Percentiles rank a stretch among this genome's conserved stretches.
Conservation (phyloP, 2,113 vertebrate species). For the Pelusios castaneus region DNA sequence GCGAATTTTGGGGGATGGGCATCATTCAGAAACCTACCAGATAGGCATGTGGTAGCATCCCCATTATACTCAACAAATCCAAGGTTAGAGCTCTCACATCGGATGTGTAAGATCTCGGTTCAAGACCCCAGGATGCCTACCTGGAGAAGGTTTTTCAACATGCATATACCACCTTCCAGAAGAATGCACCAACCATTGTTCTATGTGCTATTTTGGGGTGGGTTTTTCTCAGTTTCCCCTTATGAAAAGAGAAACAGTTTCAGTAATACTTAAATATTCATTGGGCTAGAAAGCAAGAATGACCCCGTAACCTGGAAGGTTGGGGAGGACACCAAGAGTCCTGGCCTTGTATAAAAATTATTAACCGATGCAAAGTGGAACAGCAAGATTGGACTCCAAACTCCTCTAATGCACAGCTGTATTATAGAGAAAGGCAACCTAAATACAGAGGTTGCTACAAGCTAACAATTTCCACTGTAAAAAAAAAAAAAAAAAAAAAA, state of each 20-base stretch:
- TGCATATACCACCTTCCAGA: not conserved
- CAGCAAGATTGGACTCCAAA: not conserved
- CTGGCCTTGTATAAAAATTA: not conserved
- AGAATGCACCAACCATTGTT: not conserved
- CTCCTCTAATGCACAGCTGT: not conserved
- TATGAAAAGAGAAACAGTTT: not conserved
- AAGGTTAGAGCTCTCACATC: not conserved
- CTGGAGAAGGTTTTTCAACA: not conserved
- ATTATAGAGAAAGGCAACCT: not conserved
- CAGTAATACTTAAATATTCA: not conserved
- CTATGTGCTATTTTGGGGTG: not conserved
- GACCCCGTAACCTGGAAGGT: not conserved
- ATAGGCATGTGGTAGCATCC: not conserved
- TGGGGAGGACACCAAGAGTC: not conserved
- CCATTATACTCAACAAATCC: not conserved
- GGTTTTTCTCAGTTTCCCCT: not conserved
- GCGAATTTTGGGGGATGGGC: not conserved
- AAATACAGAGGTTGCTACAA: no score
- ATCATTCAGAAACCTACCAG: not conserved
- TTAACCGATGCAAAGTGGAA: not conserved
- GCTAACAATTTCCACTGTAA: not conserved
- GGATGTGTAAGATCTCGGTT: not conserved
- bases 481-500: no score
- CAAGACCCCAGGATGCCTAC: not conserved
- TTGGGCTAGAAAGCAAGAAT: not conserved